These are phyloP conservation scores for Antigone vipio DNA, from an alignment of 2,113 vertebrate species.

Conservation along the genomic window DNA sequence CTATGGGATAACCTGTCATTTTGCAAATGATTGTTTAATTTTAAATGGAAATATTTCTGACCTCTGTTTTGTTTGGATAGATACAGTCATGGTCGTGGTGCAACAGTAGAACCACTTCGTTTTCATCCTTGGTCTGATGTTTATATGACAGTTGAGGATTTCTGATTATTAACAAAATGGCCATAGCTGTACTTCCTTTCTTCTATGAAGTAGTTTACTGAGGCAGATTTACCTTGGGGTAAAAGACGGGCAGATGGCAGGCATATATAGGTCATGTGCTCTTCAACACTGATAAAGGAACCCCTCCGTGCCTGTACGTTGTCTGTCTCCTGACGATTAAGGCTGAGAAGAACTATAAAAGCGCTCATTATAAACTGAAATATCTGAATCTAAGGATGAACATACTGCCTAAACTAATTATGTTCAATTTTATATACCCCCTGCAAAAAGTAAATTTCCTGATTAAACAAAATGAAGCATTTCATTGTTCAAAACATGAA, in stretches of 20 bases:
- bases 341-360: background rate
- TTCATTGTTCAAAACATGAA: background rate
- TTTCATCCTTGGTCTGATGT: background rate
- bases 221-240: conserved; percentile 6
- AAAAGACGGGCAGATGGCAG: conserved; percentile 20
- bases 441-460: background rate
- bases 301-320: background rate
- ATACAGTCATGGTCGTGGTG: background rate
- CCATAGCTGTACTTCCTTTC: background rate
- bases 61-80: background rate
- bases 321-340: background rate
- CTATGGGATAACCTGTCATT: background rate
- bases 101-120: background rate
- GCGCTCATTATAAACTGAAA: background rate
- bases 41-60: background rate
- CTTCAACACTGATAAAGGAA: background rate
- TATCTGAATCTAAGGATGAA: background rate
- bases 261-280: conserved; percentile 9
- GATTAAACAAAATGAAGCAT: background rate
- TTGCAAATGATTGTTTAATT: background rate
- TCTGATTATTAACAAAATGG: background rate
- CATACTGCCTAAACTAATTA: background rate
- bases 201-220: background rate
- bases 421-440: background rate
- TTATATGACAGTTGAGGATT: background rate